phyloP scores from a whole-genome alignment of 2,797 vertebrate species.

The Crocidura indochinensis region DNA sequence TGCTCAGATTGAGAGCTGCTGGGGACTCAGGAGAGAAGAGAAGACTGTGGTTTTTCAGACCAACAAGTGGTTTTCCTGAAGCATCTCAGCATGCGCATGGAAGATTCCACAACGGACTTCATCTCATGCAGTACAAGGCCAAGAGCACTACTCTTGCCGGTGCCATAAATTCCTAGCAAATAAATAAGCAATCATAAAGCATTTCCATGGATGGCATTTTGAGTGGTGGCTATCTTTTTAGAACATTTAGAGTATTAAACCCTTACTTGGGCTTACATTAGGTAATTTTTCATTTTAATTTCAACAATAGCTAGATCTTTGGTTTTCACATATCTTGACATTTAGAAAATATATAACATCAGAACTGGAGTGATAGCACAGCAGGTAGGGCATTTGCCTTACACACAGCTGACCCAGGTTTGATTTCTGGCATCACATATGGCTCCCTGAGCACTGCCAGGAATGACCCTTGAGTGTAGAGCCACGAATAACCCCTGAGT shows the following conservation, averaged over 20 bases:
- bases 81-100: background rate
- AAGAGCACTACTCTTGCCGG: background rate
- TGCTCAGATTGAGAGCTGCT: background rate
- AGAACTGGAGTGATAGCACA: too few species aligned
- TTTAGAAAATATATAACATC: slow-evolving; percentile 24
- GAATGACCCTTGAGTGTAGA: too few species aligned
- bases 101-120: background rate
- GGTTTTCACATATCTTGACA: slow-evolving; percentile 41
- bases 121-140: background rate
- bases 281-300: background rate
- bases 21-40: background rate
- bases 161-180: background rate
- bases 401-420: too few species aligned
- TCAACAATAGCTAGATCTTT: background rate
- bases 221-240: background rate
- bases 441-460: too few species aligned
- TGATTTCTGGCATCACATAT: too few species aligned
- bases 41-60: background rate
- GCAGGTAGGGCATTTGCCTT: too few species aligned
- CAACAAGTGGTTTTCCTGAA: background rate
- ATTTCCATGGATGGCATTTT: background rate
- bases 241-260: slow-evolving; percentile 36
- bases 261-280: slow-evolving; percentile 4
- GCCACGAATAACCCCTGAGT: too few species aligned
- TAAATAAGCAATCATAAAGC: background rate